Base-by-base conservation (phyloP, 2,888 invertebrate species). In the Ectemnius cavifrons region DNA sequence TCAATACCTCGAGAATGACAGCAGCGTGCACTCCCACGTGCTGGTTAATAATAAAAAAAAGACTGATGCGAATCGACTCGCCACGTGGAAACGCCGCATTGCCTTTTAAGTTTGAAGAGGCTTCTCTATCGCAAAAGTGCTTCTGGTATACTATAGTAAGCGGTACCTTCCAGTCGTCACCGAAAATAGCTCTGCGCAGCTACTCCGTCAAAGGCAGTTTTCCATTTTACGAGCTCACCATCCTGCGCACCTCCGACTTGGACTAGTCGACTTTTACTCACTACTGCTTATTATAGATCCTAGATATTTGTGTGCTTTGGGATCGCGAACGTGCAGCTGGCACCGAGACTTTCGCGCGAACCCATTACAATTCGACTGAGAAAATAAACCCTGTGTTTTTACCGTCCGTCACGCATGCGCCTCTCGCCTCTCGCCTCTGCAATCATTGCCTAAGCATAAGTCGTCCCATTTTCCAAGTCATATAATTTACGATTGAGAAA, bases 181-280 rank as follows among this genome's bases (percentile, higher is more conserved):
- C 67, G 52, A 75, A 78, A 82, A 82, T 82, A 82, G 64, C 69
- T 28, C 20, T 28, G 49, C 27, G 16, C 52, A 52, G 45, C 47
- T 63, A 63, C 60, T 66, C 13, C 67, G 46, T 52, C 18, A 18
- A 28, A 57, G 57, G 23, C 52, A 60, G 61, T 72, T 70, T 67
- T 27, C 23, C 59, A 49, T 66, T 80, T 80, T 78, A 77, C 75
- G 75, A 68, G 60, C 52, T n/a, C 47, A 61, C 66, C 65, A 63
- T 58, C 37, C 37, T 13, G n/a, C 66, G 47, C 61, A 70, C 59
- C n/a, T 28, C 16, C 66, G 52, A 57, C 5, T 37, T 61, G 18
- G 27, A 20, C 67, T 63, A 18, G 4, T 49, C 45, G 56, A 67
- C 23, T 67, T 66, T 57, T 58, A 27, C 45, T 27, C 45, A 76